Percentiles rank a stretch among this genome's conserved stretches.
These are phyloP conservation scores for Xylocopa sonorina DNA, from an alignment of 1,140 invertebrate species.

Conservation along the genomic window DNA sequence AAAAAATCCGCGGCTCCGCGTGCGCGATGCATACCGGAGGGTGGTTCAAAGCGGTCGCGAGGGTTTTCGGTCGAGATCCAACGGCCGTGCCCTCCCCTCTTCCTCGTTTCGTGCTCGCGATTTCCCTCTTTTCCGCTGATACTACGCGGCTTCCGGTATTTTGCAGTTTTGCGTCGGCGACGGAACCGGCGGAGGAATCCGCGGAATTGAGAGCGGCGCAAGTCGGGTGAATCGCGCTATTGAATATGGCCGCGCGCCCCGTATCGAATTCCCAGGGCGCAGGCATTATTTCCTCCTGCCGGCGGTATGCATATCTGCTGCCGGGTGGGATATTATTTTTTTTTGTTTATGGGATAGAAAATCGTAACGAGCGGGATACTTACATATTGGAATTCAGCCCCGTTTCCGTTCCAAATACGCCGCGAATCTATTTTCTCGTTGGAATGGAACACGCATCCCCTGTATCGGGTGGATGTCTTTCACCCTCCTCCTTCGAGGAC, in stretches of 20 bases:
- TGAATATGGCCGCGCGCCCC: constrained; percentile 57
- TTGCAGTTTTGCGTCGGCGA: constrained; percentile 61
- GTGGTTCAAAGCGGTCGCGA: too few relatives aligned
- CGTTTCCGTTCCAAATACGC: constrained; percentile 39
- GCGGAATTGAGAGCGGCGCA: constrained; percentile 60
- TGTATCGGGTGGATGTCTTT: constrained; percentile 6
- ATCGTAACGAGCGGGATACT: constrained; percentile 50
- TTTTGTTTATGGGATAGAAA: constrained; percentile 54
- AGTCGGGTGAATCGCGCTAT: constrained; percentile 62
- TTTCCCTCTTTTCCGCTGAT: constrained; percentile 50
- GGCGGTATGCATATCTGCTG: constrained; percentile 49
- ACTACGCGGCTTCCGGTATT: constrained; percentile 60
- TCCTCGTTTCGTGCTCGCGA: constrained; percentile 23
- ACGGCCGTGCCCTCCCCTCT: not conserved
- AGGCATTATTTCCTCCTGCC: constrained; percentile 59
- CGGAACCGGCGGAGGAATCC: constrained; percentile 54
- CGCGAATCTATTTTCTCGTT: constrained; percentile 44
- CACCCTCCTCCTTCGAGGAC: too few relatives aligned
- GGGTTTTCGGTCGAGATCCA: constrained; percentile 2
- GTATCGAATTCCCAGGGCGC: constrained; percentile 61
- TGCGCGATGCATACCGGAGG: not conserved
- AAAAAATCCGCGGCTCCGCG: not conserved
- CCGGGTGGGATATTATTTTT: constrained; percentile 48
- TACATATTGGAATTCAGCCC: constrained; percentile 37
- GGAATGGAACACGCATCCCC: constrained; percentile 13